These are phyloP conservation scores for Gymnopithys bicolor DNA, from an alignment of 2,797 vertebrate species.

Conservation along the genomic window DNA sequence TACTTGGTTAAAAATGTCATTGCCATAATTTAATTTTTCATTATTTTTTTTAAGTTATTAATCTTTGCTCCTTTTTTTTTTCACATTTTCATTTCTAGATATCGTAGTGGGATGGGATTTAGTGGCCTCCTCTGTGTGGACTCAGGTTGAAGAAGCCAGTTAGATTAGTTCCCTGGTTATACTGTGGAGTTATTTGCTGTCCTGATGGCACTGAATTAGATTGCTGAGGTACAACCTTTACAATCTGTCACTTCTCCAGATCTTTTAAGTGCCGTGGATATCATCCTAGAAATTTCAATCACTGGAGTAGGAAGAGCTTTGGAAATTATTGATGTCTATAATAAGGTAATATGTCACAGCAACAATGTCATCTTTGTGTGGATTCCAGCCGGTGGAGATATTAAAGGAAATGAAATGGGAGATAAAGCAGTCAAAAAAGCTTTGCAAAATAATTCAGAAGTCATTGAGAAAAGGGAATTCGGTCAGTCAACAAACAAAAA, in stretches of 20 bases:
- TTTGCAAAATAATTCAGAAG: constrained; percentile 76
- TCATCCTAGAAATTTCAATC: constrained; percentile 79
- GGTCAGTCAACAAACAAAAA: constrained; percentile 59
- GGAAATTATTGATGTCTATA: constrained; percentile 80
- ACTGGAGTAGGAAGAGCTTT: constrained; percentile 68
- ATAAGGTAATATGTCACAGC: constrained; percentile 76
- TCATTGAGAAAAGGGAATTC: constrained; percentile 65
- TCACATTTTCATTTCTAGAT: background rate
- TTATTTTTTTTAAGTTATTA: background rate
- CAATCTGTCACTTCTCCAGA: constrained; percentile 76
- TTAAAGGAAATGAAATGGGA: constrained; percentile 79
- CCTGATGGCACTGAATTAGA: constrained; percentile 72
- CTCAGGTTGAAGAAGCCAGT: constrained; percentile 37
- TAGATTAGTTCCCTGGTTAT: constrained; percentile 70
- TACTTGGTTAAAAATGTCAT: background rate
- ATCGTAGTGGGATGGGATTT: background rate
- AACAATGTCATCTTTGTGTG: constrained; percentile 76
- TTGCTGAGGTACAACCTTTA: constrained; percentile 76
- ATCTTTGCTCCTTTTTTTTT: background rate
- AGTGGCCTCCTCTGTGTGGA: background rate
- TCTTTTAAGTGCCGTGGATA: constrained; percentile 77
- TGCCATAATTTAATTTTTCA: background rate
- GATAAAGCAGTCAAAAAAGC: constrained; percentile 74
- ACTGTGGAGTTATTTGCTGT: constrained; percentile 71
- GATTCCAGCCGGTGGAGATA: constrained; percentile 68